A percentile compares a stretch with the other conserved stretches of the same genome.
Evolutionary conservation across 2,888 invertebrate species (phyloP).

Genomic region (Elmis aenea): DNA sequence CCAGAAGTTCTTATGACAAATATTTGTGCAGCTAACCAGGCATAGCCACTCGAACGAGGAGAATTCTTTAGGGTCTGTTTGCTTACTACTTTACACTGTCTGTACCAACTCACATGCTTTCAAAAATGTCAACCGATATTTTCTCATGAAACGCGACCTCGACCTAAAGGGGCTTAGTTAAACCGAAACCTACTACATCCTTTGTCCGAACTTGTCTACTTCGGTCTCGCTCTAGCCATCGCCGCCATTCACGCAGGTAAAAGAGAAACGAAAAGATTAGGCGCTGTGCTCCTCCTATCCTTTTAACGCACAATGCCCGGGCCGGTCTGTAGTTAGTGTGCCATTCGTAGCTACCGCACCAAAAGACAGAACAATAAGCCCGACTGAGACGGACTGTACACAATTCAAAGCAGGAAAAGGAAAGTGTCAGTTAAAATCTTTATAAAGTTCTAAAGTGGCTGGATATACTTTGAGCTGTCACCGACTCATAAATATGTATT

Average conservation of each 20-base stretch:
- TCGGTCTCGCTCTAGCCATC: slow-evolving; percentile 15
- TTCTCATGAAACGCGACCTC: slow-evolving; percentile 25
- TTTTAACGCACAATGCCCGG: slow-evolving; percentile 36
- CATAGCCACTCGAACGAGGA: slow-evolving; percentile 23
- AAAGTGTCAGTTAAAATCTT: slow-evolving; percentile 28
- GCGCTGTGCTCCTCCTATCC: slow-evolving; percentile 32
- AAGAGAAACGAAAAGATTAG: slow-evolving; percentile 19
- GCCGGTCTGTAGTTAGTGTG: slow-evolving; percentile 32
- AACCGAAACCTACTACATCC: slow-evolving; percentile 28
- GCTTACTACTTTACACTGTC: slow-evolving; percentile 27
- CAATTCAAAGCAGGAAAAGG: slow-evolving; percentile 22
- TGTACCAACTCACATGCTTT: slow-evolving; percentile 22
- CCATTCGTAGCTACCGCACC: slow-evolving; percentile 33
- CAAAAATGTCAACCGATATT: slow-evolving; percentile 33
- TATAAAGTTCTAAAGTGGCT: slow-evolving; percentile 28
- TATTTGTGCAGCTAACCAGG: slow-evolving; percentile 21
- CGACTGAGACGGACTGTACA: slow-evolving; percentile 12
- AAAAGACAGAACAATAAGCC: slow-evolving; percentile 29
- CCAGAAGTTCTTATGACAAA: slow-evolving; percentile 15
- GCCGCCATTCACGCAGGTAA: too few species aligned
- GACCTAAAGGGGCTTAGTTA: slow-evolving; percentile 27
- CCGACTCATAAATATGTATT: slow-evolving; percentile 45
- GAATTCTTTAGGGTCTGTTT: slow-evolving; percentile 32
- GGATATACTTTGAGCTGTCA: slow-evolving; percentile 34
- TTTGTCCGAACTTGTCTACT: slow-evolving; percentile 22